Evolutionary conservation across 1,140 invertebrate species (phyloP).

Genomic region (Eupristina koningsbergeri): DNA sequence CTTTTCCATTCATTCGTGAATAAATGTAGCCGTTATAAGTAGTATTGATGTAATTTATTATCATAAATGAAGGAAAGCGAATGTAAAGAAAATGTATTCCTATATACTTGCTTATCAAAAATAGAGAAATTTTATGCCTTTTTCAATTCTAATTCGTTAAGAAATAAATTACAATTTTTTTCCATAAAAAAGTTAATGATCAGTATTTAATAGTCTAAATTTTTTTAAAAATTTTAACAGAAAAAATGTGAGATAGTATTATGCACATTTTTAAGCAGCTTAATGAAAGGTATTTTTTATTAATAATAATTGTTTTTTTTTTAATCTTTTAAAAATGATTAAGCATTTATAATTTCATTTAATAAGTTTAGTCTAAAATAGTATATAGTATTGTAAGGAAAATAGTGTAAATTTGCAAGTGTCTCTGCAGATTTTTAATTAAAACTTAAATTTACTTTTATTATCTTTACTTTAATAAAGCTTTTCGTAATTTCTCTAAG

Average conservation of each 20-base stretch:
- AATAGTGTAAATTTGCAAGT: constrained; percentile 21
- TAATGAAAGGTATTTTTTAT: no score
- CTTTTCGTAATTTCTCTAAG: constrained; percentile 28
- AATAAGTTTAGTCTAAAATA: constrained; percentile 27
- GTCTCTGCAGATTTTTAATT: background rate
- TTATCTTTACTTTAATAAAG: constrained; percentile 30
- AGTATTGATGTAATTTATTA: background rate
- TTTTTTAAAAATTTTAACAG: no score
- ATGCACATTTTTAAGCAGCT: no score
- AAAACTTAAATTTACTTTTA: constrained; percentile 22
- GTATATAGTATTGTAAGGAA: background rate
- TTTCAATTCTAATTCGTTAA: no score
- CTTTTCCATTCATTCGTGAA: constrained; percentile 18
- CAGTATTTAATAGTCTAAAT: no score
- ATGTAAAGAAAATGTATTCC: no score
- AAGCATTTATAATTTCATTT: background rate
- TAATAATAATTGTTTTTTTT: no score
- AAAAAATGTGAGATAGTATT: no score
- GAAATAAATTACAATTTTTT: no score
- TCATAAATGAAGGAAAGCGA: background rate
- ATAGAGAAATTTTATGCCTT: no score
- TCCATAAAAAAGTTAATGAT: no score
- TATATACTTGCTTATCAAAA: no score
- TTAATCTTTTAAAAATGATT: background rate
- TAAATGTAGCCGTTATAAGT: background rate